Conservation (phyloP, 2,888 invertebrate genomes). For the Arctia plantaginis region DNA sequence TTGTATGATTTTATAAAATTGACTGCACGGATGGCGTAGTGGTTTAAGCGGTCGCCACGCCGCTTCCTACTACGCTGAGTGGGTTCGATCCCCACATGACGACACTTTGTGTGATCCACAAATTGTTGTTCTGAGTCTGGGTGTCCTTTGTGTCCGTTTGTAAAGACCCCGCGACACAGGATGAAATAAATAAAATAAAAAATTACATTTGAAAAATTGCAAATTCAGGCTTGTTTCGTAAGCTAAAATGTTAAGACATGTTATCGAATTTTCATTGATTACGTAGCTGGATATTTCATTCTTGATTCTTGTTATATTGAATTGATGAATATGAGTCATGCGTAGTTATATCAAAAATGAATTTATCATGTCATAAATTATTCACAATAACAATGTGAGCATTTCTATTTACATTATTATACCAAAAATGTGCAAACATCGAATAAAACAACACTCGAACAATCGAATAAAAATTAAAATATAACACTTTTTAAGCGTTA, state of each 20-base stretch:
- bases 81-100: no score
- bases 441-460: constrained; percentile 21
- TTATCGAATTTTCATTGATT: constrained; percentile 57
- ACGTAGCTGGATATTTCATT: constrained; percentile 54
- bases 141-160: no score
- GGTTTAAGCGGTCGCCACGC: no score
- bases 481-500: constrained; percentile 48
- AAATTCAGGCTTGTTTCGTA: not conserved
- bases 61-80: no score
- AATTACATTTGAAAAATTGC: not conserved
- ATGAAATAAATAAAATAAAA: no score
- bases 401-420: constrained; percentile 32
- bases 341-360: constrained; percentile 50
- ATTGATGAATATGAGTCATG: constrained; percentile 50
- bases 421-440: constrained; percentile 32
- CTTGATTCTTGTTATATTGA: constrained; percentile 56
- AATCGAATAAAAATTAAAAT: constrained; percentile 37
- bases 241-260: not conserved
- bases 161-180: no score
- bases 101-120: no score
- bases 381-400: constrained; percentile 21
- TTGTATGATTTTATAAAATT: no score
- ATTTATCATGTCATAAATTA: constrained; percentile 33
- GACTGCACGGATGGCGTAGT: no score
- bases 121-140: no score